Evolutionary conservation across 2,113 vertebrate species (phyloP).

Genomic region (Lophius piscatorius): DNA sequence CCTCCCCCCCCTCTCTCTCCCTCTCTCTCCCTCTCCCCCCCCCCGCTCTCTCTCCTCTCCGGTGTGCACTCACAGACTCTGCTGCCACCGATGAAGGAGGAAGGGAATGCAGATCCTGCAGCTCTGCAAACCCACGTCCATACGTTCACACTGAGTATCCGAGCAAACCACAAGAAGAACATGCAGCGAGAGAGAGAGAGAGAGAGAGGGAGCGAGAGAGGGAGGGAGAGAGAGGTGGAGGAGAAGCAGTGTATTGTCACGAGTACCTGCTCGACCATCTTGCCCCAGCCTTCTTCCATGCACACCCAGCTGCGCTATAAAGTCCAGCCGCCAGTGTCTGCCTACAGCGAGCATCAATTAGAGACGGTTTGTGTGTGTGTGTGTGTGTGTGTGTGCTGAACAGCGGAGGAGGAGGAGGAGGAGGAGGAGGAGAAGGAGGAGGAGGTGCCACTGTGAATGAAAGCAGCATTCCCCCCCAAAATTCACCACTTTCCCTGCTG

Average conservation of each 20-base stretch:
- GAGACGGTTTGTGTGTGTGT: constrained; percentile 58
- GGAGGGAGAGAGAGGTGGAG: constrained; percentile 11
- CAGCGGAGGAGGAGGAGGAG: constrained; percentile 51
- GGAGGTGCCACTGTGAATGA: constrained; percentile 76
- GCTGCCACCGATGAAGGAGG: too few species aligned
- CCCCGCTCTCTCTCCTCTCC: too few species aligned
- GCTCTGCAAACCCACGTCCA: constrained; percentile 1
- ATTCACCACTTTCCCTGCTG: constrained; percentile 66
- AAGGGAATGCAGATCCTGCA: constrained; percentile 1
- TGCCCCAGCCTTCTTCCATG: constrained; percentile 85
- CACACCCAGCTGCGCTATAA: constrained; percentile 84
- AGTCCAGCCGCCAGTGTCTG: constrained; percentile 86
- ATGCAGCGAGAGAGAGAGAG: constrained; percentile 14
- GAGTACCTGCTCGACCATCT: constrained; percentile 89
- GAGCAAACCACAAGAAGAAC: constrained; percentile 20
- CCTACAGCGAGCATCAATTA: constrained; percentile 83
- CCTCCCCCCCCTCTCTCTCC: too few species aligned
- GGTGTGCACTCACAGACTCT: too few species aligned
- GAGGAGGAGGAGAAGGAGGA: constrained; percentile 53
- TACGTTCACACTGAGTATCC: background rate
- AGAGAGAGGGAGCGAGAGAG: background rate
- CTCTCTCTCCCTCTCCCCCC: too few species aligned
- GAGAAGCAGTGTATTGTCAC: constrained; percentile 53
- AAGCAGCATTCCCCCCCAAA: constrained; percentile 76
- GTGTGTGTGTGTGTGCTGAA: constrained; percentile 47